phyloP scores from a whole-genome alignment of 1,140 invertebrate species.

The Temnothorax longispinosus region DNA sequence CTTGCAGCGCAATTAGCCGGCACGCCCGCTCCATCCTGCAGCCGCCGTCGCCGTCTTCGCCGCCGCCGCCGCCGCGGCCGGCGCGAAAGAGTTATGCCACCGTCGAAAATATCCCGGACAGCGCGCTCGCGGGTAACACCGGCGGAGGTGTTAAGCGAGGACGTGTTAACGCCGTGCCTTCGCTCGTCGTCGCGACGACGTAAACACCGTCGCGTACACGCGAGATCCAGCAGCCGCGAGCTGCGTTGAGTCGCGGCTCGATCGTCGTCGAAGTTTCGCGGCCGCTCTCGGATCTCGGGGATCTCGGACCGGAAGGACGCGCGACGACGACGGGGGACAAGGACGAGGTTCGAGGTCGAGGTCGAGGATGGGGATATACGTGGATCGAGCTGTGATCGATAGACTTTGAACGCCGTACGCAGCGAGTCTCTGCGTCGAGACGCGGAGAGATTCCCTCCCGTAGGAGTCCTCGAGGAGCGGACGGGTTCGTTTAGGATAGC shows the following conservation, averaged over 20 bases:
- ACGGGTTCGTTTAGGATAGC: not conserved
- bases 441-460: not conserved
- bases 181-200: constrained; percentile 11
- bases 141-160: constrained; percentile 40
- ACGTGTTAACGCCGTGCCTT: constrained; percentile 29
- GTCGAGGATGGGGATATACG: not conserved
- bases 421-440: not conserved
- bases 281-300: not conserved
- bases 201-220: constrained; percentile 12
- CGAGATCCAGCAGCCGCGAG: not conserved
- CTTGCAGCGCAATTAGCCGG: constrained; percentile 14
- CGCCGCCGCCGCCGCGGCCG: not conserved
- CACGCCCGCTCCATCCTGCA: too few species aligned
- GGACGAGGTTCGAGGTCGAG: not conserved
- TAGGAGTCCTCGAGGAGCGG: not conserved
- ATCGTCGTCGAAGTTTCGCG: not conserved
- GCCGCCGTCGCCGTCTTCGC: not conserved
- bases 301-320: not conserved
- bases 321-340: not conserved
- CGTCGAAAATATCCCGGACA: constrained; percentile 41
- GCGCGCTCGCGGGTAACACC: constrained; percentile 28
- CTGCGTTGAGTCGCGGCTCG: not conserved
- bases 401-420: not conserved
- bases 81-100: constrained; percentile 41
- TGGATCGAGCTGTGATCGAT: not conserved